Evolutionary conservation across 2,113 vertebrate species (phyloP).

Genomic region (Salminus brasiliensis): DNA sequence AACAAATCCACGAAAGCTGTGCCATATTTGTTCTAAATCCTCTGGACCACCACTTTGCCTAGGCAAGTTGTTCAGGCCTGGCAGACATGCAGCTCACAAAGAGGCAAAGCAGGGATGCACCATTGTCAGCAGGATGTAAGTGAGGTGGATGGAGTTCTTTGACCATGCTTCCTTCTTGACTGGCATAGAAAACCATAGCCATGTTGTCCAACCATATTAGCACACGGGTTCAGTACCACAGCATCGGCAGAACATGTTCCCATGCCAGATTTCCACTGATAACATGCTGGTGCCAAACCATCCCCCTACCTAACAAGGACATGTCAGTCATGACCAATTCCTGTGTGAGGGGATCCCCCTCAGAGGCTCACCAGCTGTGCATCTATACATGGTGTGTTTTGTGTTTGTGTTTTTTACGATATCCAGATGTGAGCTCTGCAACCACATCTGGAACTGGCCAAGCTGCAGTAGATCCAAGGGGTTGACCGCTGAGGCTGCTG

Average conservation of each 20-base stretch:
- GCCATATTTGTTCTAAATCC: neutral
- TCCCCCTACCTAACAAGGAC: neutral
- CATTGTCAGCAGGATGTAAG: neutral
- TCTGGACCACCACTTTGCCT: neutral
- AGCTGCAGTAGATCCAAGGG: neutral
- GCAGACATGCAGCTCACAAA: neutral
- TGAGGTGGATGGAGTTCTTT: neutral
- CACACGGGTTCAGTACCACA: neutral
- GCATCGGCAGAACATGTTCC: neutral
- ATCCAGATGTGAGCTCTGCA: neutral
- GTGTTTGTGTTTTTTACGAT: neutral
- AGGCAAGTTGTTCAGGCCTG: neutral
- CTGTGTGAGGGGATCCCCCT: neutral
- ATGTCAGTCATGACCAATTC: neutral
- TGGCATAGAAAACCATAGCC: neutral
- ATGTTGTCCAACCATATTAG: neutral
- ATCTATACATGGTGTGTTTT: neutral
- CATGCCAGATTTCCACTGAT: neutral
- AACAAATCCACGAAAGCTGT: neutral
- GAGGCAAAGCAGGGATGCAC: neutral
- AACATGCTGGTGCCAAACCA: neutral
- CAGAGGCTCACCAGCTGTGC: neutral
- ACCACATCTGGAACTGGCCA: neutral
- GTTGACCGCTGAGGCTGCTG: no score
- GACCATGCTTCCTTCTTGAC: neutral